phyloP scores from a whole-genome alignment of 2,113 vertebrate genomes.

The Caracal caracal region DNA sequence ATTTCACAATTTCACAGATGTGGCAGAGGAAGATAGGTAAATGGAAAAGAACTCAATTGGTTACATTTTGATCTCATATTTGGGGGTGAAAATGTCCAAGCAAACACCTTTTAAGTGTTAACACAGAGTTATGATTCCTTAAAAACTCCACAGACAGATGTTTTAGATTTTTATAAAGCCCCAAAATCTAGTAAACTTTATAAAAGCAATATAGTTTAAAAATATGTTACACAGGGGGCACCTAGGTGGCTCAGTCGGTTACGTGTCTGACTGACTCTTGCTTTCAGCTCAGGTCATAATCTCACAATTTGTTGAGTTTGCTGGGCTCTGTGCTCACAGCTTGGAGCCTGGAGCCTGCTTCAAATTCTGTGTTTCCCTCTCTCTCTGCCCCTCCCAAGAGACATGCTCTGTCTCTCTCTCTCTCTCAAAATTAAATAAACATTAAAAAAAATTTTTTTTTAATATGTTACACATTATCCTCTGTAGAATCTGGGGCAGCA shows the following conservation, averaged over 20 bases:
- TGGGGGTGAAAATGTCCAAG: neutral
- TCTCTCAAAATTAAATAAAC: too few relatives aligned
- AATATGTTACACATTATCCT: neutral
- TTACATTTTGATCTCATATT: neutral
- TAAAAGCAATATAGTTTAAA: neutral
- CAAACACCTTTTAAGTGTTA: neutral
- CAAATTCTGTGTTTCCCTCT: too few relatives aligned
- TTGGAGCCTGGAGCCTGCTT: too few relatives aligned
- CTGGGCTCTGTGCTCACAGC: too few relatives aligned
- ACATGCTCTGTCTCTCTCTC: too few relatives aligned
- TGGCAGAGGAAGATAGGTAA: neutral
- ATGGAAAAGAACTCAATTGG: neutral
- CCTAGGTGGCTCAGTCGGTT: too few relatives aligned
- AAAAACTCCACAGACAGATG: neutral
- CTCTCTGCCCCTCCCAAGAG: too few relatives aligned
- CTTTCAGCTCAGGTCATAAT: too few relatives aligned
- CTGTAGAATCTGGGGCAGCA: neutral
- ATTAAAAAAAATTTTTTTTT: too few relatives aligned
- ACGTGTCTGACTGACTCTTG: too few relatives aligned
- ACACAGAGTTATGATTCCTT: neutral
- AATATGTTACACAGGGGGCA: neutral
- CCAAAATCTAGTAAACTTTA: neutral
- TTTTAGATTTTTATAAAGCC: neutral
- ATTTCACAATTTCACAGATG: neutral
- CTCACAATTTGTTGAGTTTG: too few relatives aligned